Base-by-base conservation (phyloP, 2,888 invertebrate genomes). In the Colostygia pectinataria region DNA sequence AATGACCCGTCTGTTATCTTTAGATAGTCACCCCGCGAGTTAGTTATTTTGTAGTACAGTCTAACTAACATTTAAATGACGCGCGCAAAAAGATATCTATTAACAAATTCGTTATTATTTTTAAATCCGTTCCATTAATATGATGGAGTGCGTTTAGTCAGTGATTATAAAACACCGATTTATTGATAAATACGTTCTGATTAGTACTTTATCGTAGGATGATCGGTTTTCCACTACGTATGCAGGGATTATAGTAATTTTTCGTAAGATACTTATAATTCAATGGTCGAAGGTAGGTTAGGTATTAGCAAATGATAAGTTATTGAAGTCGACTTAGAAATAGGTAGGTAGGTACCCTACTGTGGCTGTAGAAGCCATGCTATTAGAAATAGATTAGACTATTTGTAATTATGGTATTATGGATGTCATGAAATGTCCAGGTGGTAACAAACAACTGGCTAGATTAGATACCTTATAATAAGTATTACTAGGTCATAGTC, bases 121-220 rank as follows among this genome's bases (percentile, higher is more conserved):
- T 29, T 0, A 44, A 45, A 33, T 38, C 33, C 18, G 37, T 34
- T 25, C 31, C 12, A 45, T 20, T 15, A 14, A 38, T 20, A 51
- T 51, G 45, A 52, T 46, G 9, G 41, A 46, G 36, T 37, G 31
- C 32, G 46, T 52, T 46, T 33, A 28, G 10, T 37, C 13, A 33
- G 6, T 23, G 51, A 52, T 52, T 25, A 46, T n/a, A 20, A 44
- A 34, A 36, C 36, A 6, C 42, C 43, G 44, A 54, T 50, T 54
- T 54, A 38, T 41, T 51, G 45, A 50, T 45, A 45, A 45, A 45
- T 14, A 28, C 3, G 1, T 13, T 20, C 8, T 4, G 24, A 25
- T 34, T 28, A 34, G 4, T 13, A 13, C 34, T 24, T 34, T 36
- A 40, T 47, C 40, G 9, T 9, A 4, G 13, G 14, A 23, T 34